Conservation (phyloP, 2,797 vertebrate genomes). For the Pelobates cultripes region DNA sequence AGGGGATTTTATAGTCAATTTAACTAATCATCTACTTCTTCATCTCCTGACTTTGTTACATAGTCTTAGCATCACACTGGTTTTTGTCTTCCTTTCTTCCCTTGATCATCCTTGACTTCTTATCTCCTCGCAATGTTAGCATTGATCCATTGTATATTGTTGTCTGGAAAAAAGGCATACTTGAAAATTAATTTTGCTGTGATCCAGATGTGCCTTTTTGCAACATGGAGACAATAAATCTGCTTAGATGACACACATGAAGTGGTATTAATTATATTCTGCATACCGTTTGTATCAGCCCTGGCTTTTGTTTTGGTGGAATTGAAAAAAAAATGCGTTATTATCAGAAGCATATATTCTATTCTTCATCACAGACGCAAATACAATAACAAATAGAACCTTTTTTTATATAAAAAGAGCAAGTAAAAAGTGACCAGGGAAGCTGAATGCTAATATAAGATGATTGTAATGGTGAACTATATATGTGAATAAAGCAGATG, state of each 20-base stretch:
- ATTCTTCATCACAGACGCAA: no score
- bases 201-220: slow-evolving; percentile 2
- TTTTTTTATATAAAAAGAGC: no score
- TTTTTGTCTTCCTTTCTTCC: neutral
- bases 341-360: no score
- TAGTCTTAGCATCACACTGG: neutral
- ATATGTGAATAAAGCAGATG: no score
- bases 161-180: neutral
- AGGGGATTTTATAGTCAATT: slow-evolving; percentile 1
- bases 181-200: neutral
- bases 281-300: no score
- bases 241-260: neutral
- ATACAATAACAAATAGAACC: no score
- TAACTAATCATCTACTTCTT: slow-evolving; percentile 10
- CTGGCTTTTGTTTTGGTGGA: no score
- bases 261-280: neutral
- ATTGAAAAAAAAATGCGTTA: no score
- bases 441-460: no score
- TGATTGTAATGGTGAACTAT: no score
- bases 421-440: no score
- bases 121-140: neutral
- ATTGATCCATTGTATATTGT: neutral
- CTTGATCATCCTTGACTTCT: neutral
- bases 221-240: neutral
- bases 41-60: neutral